These are phyloP conservation scores for Sapayoa aenigma DNA, from an alignment of 2,113 vertebrate genomes.

Conservation along the genomic window DNA sequence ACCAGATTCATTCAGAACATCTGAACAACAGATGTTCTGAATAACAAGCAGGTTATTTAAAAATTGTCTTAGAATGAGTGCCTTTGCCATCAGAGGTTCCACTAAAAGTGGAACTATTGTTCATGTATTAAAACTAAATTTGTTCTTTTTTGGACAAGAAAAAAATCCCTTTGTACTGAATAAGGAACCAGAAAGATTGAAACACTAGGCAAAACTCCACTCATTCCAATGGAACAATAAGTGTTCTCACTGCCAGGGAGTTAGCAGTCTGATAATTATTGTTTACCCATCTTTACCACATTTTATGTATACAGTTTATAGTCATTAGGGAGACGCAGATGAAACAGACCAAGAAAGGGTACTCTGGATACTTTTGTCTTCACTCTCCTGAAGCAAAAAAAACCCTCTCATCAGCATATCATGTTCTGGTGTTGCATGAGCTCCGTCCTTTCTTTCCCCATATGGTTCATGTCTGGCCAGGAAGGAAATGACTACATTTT, in stretches of 20 bases:
- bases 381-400: background rate
- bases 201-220: background rate
- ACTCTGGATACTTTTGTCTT: background rate
- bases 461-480: constrained; percentile 36
- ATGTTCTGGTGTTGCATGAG: background rate
- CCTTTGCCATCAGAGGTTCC: background rate
- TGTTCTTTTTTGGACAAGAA: background rate
- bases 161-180: background rate
- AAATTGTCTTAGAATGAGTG: background rate
- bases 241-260: background rate
- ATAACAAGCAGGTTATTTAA: background rate
- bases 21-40: background rate
- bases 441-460: background rate
- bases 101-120: background rate
- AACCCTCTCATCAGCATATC: constrained; percentile 10
- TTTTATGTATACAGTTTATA: background rate
- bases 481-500: constrained; percentile 47
- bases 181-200: background rate
- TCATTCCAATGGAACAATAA: background rate
- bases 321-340: background rate
- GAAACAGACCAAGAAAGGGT: background rate
- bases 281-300: background rate
- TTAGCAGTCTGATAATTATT: background rate
- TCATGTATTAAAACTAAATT: background rate
- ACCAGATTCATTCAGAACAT: background rate